These are phyloP conservation scores for Laspeyria flexula DNA, from an alignment of 2,888 invertebrate species.

Conservation along the genomic window DNA sequence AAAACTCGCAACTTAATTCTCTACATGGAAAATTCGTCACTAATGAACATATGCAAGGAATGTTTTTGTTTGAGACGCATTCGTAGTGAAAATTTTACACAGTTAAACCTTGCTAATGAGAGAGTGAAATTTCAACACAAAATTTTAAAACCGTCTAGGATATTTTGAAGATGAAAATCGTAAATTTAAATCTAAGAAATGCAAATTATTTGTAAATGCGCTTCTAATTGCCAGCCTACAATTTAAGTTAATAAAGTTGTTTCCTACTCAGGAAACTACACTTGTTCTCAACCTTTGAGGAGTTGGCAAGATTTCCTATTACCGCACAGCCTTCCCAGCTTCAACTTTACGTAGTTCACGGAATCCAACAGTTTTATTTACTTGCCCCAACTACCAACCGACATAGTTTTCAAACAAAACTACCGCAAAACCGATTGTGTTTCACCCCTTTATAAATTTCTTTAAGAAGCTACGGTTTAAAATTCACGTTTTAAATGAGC, in stretches of 20 bases:
- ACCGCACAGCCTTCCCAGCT: constrained; percentile 46
- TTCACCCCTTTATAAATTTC: constrained; percentile 9
- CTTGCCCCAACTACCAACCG: constrained; percentile 43
- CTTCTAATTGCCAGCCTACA: constrained; percentile 43
- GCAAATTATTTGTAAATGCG: constrained; percentile 35
- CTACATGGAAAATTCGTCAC: no score
- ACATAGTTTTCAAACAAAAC: constrained; percentile 33
- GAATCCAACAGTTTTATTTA: constrained; percentile 59
- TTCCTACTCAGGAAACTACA: constrained; percentile 55
- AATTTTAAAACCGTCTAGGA: no score
- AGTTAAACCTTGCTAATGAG: no score
- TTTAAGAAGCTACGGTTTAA: constrained; percentile 1
- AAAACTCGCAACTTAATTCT: no score
- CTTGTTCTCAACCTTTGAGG: constrained; percentile 60
- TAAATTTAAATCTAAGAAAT: no score
- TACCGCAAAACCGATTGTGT: constrained; percentile 19
- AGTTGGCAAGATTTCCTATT: constrained; percentile 65
- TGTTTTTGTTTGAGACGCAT: no score
- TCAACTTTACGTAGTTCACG: constrained; percentile 52
- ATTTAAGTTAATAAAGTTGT: constrained; percentile 54
- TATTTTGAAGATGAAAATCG: no score
- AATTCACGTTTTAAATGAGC: neutral
- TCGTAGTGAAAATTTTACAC: no score
- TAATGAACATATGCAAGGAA: no score
- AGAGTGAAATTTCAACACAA: no score